phyloP scores from a whole-genome alignment of 2,888 invertebrate species.

The Craniophora ligustri region DNA sequence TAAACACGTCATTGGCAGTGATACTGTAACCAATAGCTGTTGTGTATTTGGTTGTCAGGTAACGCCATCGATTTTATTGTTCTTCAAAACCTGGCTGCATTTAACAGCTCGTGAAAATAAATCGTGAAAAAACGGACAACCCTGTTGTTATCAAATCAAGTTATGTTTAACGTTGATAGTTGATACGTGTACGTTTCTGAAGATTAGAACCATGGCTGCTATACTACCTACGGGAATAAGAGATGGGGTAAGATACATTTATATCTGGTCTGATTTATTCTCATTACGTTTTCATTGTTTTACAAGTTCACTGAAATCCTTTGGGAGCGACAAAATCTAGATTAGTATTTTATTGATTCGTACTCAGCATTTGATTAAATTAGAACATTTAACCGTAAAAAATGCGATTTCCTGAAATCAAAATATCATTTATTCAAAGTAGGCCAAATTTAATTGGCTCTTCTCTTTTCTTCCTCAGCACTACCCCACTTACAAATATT shows the following conservation, averaged over 20 bases:
- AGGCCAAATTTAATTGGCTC: no score
- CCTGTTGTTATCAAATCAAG: not conserved
- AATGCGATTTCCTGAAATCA: no score
- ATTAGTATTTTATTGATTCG: no score
- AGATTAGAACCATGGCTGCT: conserved; percentile 70
- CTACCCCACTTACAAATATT: no score
- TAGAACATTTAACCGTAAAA: no score
- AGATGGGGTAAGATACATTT: conserved; percentile 71
- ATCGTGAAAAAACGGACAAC: not conserved
- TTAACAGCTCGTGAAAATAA: conserved; percentile 14
- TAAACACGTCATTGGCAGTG: conserved; percentile 37
- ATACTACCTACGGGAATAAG: conserved; percentile 76
- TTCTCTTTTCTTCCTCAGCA: no score
- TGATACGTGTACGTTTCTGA: conserved; percentile 19
- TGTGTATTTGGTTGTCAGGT: conserved; percentile 78
- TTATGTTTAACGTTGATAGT: conserved; percentile 33
- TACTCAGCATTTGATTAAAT: no score
- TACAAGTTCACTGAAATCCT: no score
- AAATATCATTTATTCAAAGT: no score
- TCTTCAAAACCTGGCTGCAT: conserved; percentile 36
- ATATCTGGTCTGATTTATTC: conserved; percentile 1
- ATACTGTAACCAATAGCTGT: conserved; percentile 53
- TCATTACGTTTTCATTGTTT: conserved; percentile 5
- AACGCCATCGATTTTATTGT: conserved; percentile 79
- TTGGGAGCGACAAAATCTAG: no score